phyloP scores from a whole-genome alignment of 2,797 vertebrate genomes.

The Tiaroga cobitis region DNA sequence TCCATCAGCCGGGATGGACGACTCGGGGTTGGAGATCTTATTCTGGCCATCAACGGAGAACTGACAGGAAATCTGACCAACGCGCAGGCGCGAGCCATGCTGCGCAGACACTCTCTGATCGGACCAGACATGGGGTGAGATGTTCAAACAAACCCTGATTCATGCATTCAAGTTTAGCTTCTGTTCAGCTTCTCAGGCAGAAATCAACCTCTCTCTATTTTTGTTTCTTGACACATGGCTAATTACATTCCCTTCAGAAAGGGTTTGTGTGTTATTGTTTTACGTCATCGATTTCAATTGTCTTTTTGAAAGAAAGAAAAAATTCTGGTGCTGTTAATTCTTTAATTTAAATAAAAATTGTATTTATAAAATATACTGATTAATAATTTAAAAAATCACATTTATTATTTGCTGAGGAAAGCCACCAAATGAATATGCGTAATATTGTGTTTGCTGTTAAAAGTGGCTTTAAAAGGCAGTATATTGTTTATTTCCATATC shows the following conservation, averaged over 20 bases:
- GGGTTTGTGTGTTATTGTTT: neutral
- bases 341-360: neutral
- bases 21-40: constrained; percentile 91
- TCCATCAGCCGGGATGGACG: constrained; percentile 93
- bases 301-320: neutral
- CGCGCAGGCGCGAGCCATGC: constrained; percentile 91
- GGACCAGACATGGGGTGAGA: constrained; percentile 91
- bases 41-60: constrained; percentile 93
- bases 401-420: too few species aligned
- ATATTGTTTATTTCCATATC: neutral
- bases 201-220: neutral
- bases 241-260: neutral
- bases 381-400: too few species aligned
- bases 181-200: neutral
- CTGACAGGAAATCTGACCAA: constrained; percentile 86
- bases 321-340: neutral
- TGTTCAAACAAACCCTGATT: neutral
- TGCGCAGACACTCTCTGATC: constrained; percentile 92
- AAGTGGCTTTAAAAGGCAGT: too few species aligned
- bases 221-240: neutral
- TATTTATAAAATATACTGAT: neutral
- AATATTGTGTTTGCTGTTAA: too few species aligned
- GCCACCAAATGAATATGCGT: too few species aligned
- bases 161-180: neutral
- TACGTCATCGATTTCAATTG: neutral